Base-by-base conservation (phyloP, 2,797 vertebrate genomes). In the Pangasius larnaudii region DNA sequence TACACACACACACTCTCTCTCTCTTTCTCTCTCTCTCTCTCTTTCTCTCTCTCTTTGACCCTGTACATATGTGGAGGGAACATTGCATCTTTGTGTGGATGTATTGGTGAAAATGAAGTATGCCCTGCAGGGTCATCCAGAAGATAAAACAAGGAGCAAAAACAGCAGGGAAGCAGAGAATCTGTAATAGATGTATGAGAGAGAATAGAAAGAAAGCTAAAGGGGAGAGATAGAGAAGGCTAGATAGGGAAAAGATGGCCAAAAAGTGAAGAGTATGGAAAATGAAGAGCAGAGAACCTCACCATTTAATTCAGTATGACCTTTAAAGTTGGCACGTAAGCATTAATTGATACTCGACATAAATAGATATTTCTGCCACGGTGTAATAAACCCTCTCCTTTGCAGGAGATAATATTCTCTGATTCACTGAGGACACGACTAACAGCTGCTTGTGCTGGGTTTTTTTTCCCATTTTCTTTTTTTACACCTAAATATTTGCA, bases 321-420 rank as follows among this genome's bases (percentile, higher is more conserved):
- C 89, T 90, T 90, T 90, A 84, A 82, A 86, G 84, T 30, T 42
- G 72, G 42, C 65, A 81, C 87, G 63, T 69, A 61, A 82, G 71
- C 86, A 86, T 86, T 88, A 84, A 90, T 86, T 90, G 85, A 88
- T 84, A 86, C 84, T 86, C 11, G 69, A 71, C 79, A 83, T 58
- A 90, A 86, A 85, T 78, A 86, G 69, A 72, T 77, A 39, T 69
- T 84, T 77, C 39, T 67, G 61, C 27, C 77, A 46, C 19, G 30
- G 58, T 18, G 30, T 80, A 72, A 85, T 82, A 81, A 88, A 69
- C 67, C 36, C 10, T n/a, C 11, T 79, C 53, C 24, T 56, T 85
- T 24, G 33, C 77, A 75, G 13, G 36, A 75, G 56, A 63, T 63
- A 51, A 56, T 78, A 46, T 79, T 36, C 77, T 42, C 58, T 58